phyloP scores from a whole-genome alignment of 2,113 vertebrate genomes.

The Halcyon senegalensis region DNA sequence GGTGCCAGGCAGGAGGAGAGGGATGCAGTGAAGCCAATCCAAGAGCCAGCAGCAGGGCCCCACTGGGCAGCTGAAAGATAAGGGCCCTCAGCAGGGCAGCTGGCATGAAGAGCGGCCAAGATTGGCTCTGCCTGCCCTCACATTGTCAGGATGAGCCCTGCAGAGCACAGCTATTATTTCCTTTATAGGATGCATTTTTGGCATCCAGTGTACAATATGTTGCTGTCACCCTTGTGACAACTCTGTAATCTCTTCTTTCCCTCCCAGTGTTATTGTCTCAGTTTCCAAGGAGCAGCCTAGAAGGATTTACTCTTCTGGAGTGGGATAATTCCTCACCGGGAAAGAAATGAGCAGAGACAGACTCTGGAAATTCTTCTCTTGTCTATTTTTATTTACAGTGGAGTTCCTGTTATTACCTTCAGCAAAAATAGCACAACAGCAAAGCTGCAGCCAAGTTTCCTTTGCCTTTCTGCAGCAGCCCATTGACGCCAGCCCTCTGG shows the following conservation, averaged over 20 bases:
- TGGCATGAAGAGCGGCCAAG: accelerated
- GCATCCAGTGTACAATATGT: not conserved
- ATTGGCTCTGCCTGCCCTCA: not conserved
- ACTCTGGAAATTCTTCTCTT: constrained; percentile 48
- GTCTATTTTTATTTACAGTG: constrained; percentile 64
- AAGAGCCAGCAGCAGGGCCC: not conserved
- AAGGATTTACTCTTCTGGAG: constrained; percentile 32
- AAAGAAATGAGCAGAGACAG: constrained; percentile 36
- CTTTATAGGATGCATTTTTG: constrained; percentile 11
- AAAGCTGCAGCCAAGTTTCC: constrained; percentile 24
- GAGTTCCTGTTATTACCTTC: constrained; percentile 67
- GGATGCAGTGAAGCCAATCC: not conserved
- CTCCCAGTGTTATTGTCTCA: constrained; percentile 31
- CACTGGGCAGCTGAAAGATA: accelerated
- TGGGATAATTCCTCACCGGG: constrained; percentile 39
- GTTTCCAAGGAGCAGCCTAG: constrained; percentile 55
- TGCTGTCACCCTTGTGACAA: not conserved
- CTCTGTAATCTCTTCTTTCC: constrained; percentile 12
- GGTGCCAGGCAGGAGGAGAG: not conserved
- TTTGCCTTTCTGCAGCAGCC: not conserved
- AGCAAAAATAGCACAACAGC: constrained; percentile 51
- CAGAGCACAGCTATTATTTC: not conserved
- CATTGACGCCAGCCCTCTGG: not conserved
- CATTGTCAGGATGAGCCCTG: accelerated
- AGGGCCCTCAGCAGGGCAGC: not conserved